Evolutionary conservation across 2,113 vertebrate genomes (phyloP).

Genomic region (Propithecus coquereli): DNA sequence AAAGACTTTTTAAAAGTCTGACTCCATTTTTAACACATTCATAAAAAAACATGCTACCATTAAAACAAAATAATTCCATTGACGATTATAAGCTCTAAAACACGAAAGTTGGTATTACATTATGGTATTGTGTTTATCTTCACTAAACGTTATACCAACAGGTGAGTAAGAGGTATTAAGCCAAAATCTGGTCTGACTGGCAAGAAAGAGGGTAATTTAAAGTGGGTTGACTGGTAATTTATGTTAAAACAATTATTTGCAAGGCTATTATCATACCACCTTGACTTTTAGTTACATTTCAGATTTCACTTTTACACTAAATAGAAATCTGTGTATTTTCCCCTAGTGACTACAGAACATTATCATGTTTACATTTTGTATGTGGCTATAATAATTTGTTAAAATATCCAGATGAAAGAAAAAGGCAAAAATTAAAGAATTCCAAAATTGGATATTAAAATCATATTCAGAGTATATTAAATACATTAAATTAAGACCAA

Average conservation of each 20-base stretch:
- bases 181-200: neutral
- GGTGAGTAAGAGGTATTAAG: neutral
- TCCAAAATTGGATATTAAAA: neutral
- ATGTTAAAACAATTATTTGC: constrained; percentile 42
- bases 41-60: constrained; percentile 33
- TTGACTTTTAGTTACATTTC: constrained; percentile 32
- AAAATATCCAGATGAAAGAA: constrained; percentile 41
- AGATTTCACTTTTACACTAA: constrained; percentile 44
- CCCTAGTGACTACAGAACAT: neutral
- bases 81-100: constrained; percentile 24
- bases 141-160: constrained; percentile 18
- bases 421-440: neutral
- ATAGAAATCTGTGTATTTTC: constrained; percentile 23
- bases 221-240: neutral
- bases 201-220: constrained; percentile 8
- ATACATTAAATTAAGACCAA: neutral
- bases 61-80: constrained; percentile 7
- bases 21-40: neutral
- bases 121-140: neutral
- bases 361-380: constrained; percentile 30
- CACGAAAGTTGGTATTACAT: neutral
- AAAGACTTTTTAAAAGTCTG: neutral
- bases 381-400: constrained; percentile 14
- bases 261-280: constrained; percentile 9
- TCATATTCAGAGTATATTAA: neutral